Percentiles rank a stretch among this genome's conserved stretches.
These are phyloP conservation scores for Catostylus mosaicus DNA, from an alignment of 30 jellyfish, hydroid and myxozoan species.

Conservation along the genomic window DNA sequence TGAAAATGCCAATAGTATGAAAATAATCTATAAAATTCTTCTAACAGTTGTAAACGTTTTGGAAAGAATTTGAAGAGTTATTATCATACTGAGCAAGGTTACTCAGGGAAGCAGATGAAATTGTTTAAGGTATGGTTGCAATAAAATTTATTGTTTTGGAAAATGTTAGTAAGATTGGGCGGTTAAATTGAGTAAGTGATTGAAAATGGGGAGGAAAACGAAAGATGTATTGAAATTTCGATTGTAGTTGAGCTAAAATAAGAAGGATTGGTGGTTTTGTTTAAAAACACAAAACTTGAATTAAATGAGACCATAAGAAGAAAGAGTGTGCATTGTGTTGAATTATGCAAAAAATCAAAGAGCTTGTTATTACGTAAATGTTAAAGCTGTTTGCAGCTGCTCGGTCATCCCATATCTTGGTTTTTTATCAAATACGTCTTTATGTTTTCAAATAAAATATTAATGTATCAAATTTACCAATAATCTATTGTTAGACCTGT, in stretches of 20 bases:
- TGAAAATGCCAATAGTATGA: too few relatives aligned
- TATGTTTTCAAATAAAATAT: background rate
- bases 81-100: too few relatives aligned
- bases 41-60: too few relatives aligned
- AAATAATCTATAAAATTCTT: too few relatives aligned
- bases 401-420: background rate
- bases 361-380: slow-evolving; percentile 14
- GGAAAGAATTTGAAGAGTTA: too few relatives aligned
- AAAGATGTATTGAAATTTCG: background rate
- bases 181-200: background rate
- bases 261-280: background rate
- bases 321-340: slow-evolving; percentile 1
- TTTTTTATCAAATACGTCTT: background rate
- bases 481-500: background rate
- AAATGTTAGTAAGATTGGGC: background rate
- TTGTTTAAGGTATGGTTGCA: background rate
- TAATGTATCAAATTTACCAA: background rate
- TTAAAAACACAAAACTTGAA: background rate
- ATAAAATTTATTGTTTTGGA: background rate
- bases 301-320: slow-evolving; percentile 3
- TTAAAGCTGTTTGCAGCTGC: slow-evolving; percentile 18
- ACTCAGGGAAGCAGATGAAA: too few relatives aligned
- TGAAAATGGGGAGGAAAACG: background rate
- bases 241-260: background rate
- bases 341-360: slow-evolving; percentile 5